phyloP scores from a whole-genome alignment of 2,888 invertebrate species.

The Lochmaea crataegi region DNA sequence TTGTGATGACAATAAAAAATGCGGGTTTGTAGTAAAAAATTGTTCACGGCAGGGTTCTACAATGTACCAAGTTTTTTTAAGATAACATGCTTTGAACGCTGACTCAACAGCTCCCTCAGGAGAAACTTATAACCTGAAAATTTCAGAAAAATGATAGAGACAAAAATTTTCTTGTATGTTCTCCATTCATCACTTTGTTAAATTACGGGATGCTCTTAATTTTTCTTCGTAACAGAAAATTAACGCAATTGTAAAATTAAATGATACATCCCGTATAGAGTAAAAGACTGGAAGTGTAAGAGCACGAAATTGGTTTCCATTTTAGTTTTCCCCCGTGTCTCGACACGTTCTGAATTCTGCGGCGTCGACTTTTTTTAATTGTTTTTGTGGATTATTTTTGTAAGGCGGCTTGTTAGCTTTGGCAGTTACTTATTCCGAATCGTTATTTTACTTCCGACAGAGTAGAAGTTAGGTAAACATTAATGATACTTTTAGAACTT shows the following conservation, averaged over 20 bases:
- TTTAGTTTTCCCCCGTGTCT: constrained; percentile 18
- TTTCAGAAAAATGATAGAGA: too few relatives aligned
- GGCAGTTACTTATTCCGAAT: constrained; percentile 18
- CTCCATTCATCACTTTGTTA: too few relatives aligned
- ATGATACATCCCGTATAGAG: not conserved
- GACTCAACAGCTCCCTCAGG: too few relatives aligned
- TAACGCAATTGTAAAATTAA: not conserved
- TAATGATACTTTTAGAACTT: not conserved
- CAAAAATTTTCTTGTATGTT: too few relatives aligned
- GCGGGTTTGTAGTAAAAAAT: too few relatives aligned
- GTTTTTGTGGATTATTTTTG: constrained; percentile 37
- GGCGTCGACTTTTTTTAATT: constrained; percentile 36
- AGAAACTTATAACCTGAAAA: too few relatives aligned
- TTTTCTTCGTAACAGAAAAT: not conserved
- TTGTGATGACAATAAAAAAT: too few relatives aligned
- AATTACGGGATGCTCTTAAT: too few relatives aligned
- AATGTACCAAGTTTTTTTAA: too few relatives aligned
- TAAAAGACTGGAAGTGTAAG: not conserved
- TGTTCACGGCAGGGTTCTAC: too few relatives aligned
- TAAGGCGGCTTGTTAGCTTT: constrained; percentile 29
- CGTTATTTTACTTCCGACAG: constrained; percentile 20
- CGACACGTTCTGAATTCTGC: constrained; percentile 36
- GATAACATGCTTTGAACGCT: too few relatives aligned
- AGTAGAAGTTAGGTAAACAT: constrained; percentile 5
- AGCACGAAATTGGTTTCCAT: not conserved